phyloP scores from a whole-genome alignment of 2,888 invertebrate genomes.

The Capitulum mitella region DNA sequence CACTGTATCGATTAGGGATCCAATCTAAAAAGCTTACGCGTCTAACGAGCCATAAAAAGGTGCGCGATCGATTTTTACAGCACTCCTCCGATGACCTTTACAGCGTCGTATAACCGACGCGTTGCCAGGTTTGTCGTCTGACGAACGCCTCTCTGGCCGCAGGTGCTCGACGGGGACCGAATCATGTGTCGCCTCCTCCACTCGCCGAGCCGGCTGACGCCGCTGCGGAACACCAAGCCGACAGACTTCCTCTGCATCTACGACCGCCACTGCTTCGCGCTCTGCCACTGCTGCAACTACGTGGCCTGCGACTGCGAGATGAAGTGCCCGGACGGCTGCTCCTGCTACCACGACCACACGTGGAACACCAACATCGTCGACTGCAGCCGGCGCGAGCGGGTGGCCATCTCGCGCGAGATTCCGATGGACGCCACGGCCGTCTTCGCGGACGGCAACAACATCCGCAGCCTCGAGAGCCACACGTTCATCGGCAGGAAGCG shows the following conservation, averaged over 20 bases:
- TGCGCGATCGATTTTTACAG: neutral
- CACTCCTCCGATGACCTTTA: neutral
- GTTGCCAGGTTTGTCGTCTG: neutral
- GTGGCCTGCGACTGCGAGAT: conserved; percentile 96
- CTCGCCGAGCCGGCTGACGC: neutral
- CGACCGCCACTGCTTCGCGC: conserved; percentile 84
- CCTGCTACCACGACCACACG: conserved; percentile 87
- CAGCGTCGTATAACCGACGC: neutral
- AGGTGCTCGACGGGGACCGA: neutral
- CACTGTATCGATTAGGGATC: conserved; percentile 19
- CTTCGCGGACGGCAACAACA: conserved; percentile 84
- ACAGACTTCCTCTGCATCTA: conserved; percentile 88
- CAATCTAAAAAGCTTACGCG: neutral
- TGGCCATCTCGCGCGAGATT: conserved; percentile 70
- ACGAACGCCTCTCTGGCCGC: neutral
- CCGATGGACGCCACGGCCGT: conserved; percentile 95
- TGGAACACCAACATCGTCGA: conserved; percentile 91
- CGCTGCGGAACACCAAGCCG: conserved; percentile 44
- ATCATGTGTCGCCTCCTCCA: conserved; percentile 9
- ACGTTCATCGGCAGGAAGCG: conserved; percentile 88
- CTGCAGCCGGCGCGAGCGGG: conserved; percentile 72
- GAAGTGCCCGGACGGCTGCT: conserved; percentile 89
- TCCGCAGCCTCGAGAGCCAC: conserved; percentile 76
- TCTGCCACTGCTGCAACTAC: conserved; percentile 93
- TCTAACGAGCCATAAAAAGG: neutral